A percentile compares a stretch with the other conserved stretches of the same genome.
These are phyloP conservation scores for Sipha maydis DNA, from an alignment of 2,888 invertebrate genomes.

Conservation along the genomic window DNA sequence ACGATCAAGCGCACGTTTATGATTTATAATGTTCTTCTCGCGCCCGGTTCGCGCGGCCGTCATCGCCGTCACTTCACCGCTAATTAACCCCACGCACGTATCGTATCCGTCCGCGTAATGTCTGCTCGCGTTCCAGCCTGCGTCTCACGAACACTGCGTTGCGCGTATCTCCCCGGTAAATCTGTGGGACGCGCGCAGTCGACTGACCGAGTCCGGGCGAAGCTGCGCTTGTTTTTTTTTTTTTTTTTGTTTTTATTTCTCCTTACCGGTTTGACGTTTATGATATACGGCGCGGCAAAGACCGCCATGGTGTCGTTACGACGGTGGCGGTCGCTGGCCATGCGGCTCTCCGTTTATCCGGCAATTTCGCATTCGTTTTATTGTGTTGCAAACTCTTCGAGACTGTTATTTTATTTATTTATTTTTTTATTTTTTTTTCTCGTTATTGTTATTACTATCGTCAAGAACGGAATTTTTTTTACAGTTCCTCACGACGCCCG, in stretches of 20 bases:
- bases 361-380: slow-evolving; percentile 26
- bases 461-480: slow-evolving; percentile 15
- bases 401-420: not conserved
- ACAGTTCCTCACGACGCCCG: slow-evolving; percentile 10
- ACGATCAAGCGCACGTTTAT: no score
- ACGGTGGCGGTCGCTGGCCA: not conserved
- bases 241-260: not conserved
- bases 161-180: slow-evolving; percentile 12
- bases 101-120: not conserved
- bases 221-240: not conserved
- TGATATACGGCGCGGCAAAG: slow-evolving; percentile 32
- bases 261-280: slow-evolving; percentile 50
- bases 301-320: slow-evolving; percentile 38
- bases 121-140: not conserved
- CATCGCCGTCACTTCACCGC: not conserved
- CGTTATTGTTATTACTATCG: not conserved
- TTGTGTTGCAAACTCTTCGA: slow-evolving; percentile 6
- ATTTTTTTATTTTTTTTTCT: not conserved
- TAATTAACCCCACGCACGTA: not conserved
- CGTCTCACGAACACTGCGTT: not conserved
- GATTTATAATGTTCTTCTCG: no score
- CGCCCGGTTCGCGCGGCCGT: no score
- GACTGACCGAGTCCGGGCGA: not conserved
- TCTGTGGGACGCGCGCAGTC: not conserved
- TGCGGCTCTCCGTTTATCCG: not conserved